These are phyloP conservation scores for Aporophyla lueneburgensis DNA, from an alignment of 2,888 invertebrate genomes.

Conservation along the genomic window DNA sequence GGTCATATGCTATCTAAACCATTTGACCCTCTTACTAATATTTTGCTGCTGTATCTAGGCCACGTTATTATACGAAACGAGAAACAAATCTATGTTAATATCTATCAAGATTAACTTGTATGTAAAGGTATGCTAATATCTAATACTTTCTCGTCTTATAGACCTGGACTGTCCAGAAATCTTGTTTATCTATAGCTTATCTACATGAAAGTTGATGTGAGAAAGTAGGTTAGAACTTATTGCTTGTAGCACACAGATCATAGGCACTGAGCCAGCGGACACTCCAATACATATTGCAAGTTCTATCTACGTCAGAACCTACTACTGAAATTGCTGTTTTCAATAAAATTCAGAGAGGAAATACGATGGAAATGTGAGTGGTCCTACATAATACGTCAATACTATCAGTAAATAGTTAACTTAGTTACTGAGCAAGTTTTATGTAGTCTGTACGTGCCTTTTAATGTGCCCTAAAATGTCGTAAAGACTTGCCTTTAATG, in stretches of 20 bases:
- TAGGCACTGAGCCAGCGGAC: constrained; percentile 49
- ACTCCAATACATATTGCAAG: constrained; percentile 35
- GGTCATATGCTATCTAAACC: not conserved
- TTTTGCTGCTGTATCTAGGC: not conserved
- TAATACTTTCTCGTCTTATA: not conserved
- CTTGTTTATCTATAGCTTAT: not conserved
- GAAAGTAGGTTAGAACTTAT: constrained; percentile 47
- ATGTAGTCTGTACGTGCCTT: not conserved
- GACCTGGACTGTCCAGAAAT: constrained; percentile 18
- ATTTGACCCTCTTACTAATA: not conserved
- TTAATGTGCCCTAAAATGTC: constrained; percentile 6
- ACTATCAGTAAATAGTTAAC: not conserved
- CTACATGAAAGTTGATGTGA: constrained; percentile 22
- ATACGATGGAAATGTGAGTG: constrained; percentile 8
- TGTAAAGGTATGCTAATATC: not conserved
- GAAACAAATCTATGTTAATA: not conserved
- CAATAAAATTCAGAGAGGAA: constrained; percentile 26
- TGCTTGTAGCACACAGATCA: constrained; percentile 2
- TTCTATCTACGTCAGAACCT: constrained; percentile 1
- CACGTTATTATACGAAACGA: not conserved
- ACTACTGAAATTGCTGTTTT: constrained; percentile 1
- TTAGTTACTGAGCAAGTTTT: too few relatives aligned
- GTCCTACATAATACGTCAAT: not conserved
- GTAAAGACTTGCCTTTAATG: constrained; percentile 12
- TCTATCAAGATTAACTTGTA: not conserved